phyloP scores from a whole-genome alignment of 2,797 vertebrate species.

The Hyperoplus lanceolatus region DNA sequence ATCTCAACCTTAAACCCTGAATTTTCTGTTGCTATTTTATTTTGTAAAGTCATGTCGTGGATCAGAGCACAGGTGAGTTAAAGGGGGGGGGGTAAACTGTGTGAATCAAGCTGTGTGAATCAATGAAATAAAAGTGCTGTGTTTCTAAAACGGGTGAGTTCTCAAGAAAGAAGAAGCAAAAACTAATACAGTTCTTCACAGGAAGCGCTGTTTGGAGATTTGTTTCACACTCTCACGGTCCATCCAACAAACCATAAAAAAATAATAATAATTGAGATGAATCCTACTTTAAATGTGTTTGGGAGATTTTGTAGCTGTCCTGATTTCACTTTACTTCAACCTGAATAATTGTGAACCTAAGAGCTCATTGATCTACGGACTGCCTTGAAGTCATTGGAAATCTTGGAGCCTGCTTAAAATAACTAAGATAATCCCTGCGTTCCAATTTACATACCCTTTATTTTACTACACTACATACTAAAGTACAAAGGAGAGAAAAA shows the following conservation, averaged over 20 bases:
- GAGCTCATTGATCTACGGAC: conserved; percentile 20
- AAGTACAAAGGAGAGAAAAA: too few species aligned
- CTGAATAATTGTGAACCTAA: conserved; percentile 28
- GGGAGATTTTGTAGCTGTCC: conserved; percentile 11
- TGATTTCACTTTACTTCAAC: conserved; percentile 36
- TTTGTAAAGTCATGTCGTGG: conserved; percentile 2
- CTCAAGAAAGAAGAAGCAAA: not conserved
- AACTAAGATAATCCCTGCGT: not conserved
- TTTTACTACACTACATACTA: too few species aligned
- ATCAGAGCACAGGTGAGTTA: not conserved
- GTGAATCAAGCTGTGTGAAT: conserved; percentile 7
- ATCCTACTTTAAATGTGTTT: conserved; percentile 22
- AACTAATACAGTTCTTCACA: conserved; percentile 15
- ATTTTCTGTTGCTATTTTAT: not conserved
- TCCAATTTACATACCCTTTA: too few species aligned
- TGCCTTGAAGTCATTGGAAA: conserved; percentile 16
- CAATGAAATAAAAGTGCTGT: conserved; percentile 54
- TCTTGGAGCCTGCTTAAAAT: conserved; percentile 8
- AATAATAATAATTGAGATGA: conserved; percentile 18
- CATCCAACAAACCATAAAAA: not conserved
- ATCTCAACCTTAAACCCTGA: conserved; percentile 8
- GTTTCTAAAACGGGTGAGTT: conserved; percentile 28
- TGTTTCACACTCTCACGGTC: not conserved
- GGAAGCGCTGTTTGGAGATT: conserved; percentile 11
- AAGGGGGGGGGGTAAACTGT: not conserved